Percentiles rank a stretch among this genome's conserved stretches.
These are phyloP conservation scores for Luehdorfia chinensis DNA, from an alignment of 1,140 invertebrate species.

Conservation along the genomic window DNA sequence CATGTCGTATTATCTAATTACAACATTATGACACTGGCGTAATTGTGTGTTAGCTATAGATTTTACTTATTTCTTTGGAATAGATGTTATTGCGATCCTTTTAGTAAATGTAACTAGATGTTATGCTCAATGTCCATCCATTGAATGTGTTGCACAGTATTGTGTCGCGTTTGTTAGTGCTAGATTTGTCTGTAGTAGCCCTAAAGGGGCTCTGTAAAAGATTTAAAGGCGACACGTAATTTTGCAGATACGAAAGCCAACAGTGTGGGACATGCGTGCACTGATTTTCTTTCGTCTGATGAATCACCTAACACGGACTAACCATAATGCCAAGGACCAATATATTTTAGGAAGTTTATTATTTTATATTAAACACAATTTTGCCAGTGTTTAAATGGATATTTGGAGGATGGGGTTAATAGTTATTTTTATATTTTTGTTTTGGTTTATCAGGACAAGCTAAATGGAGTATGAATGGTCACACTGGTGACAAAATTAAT, in stretches of 20 bases:
- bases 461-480: slow-evolving; percentile 48
- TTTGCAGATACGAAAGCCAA: slow-evolving; percentile 58
- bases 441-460: slow-evolving; percentile 61
- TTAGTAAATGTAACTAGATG: slow-evolving; percentile 36
- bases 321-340: slow-evolving; percentile 10
- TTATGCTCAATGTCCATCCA: slow-evolving; percentile 33
- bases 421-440: slow-evolving; percentile 34
- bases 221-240: slow-evolving; percentile 48
- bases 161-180: slow-evolving; percentile 30
- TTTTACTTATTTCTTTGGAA: slow-evolving; percentile 30
- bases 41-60: slow-evolving; percentile 56
- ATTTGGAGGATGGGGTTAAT: slow-evolving; percentile 39
- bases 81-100: slow-evolving; percentile 16
- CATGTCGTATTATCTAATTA: slow-evolving; percentile 39
- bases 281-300: slow-evolving; percentile 45
- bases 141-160: slow-evolving; percentile 44
- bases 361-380: slow-evolving; percentile 46
- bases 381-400: slow-evolving; percentile 51
- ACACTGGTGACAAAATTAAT: slow-evolving; percentile 26
- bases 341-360: slow-evolving; percentile 15
- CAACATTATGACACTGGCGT: slow-evolving; percentile 56
- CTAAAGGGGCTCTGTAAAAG: slow-evolving; percentile 24
- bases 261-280: slow-evolving; percentile 48
- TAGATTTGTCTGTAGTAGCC: slow-evolving; percentile 28
- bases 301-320: slow-evolving; percentile 45